Base-by-base conservation (phyloP, 2,113 vertebrate species). In the Mesembrinibis cayennensis region DNA sequence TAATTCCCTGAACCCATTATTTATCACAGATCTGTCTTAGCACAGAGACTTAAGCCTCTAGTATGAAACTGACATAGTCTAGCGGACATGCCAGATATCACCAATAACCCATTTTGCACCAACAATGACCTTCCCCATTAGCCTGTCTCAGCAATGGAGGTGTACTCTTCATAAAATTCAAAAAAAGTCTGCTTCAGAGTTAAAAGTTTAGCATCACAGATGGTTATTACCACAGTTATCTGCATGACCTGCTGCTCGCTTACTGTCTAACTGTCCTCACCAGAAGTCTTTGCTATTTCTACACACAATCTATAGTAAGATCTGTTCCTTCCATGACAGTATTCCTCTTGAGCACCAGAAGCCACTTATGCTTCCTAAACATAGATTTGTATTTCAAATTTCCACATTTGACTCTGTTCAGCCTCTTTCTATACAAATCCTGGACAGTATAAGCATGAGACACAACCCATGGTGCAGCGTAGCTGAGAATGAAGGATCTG, bases 381-480 rank as follows among this genome's bases (percentile, higher is more conserved):
- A 36, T 1, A 42, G n/a, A 18, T n/a, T 82, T 88, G 65, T 67
- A 50, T 38, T 76, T 69, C n/a, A 29, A 2, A 76, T 34, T 59
- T 83, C 29, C 27, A 49, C 14, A 9, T 13, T 38, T 76, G 30
- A 30, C 29, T 44, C 29, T 55, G 6, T n/a, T 76, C 18, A 44
- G 19, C 16, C 16, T 50, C 22, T 45, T 89, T 44, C 49, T 73
- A 4, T 61, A 81, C 29, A 94, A 72, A 78, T 53, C 21, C 13
- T 62, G 22, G 10, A 13, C 19, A 2, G 19, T 11, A 70, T 40
- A 73, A 72, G 6, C 19, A 52, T 11, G n/a, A 47, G 23, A 12
- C 12, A 25, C 10, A 66, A 45, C 4, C 27, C 23, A 10, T 7
- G 1, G 14, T 22, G 50, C 40, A 58, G 13, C 0, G 0, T 8